Base-by-base conservation (phyloP, 2,888 invertebrate species). In the Caenorhabditis becei region DNA sequence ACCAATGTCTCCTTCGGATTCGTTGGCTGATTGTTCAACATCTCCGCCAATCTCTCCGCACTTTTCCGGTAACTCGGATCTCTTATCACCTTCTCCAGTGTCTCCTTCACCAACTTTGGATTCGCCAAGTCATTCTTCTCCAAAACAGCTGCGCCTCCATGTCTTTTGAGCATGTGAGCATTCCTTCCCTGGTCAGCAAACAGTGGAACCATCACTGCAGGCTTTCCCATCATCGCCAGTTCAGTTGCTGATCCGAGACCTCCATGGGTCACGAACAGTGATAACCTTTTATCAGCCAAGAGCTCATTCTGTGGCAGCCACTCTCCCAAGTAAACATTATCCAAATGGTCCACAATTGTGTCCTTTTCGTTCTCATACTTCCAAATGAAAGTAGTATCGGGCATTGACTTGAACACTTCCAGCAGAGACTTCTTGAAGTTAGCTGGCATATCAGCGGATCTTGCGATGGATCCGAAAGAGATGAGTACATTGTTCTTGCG, bases 121-220 rank as follows among this genome's bases (percentile, higher is more conserved):
- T 72, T 54, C 0, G 47, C 41, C 10, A 87, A 75, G 16, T 86
- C 82, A 0, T 53, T 44, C 47, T 87, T 86, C 16, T 61, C 10
- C n/a, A 86, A 53, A 1, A 83, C 70, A 4, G 72, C 67, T 5
- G 78, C 85, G 0, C 77, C 69, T 23, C 80, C 80, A 32, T 80
- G 77, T n/a, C 85, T 23, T 32, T 77, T 67, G n/a, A 86, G 35
- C 83, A 86, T 82, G n/a, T 63, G 61, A 0, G 83, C 83, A 61
- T 88, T 88, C 18, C 87, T 44, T 2, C 75, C 56, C 59, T 88
- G 88, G 37, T 88, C 88, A 11, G 82, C 85, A 41, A 87, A 85
- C 10, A 85, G 61, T 0, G 87, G 87, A 16, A 87, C 67, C 62
- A 83, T 77, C 20, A 82, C 56, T 1, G 77, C 77, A 10, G 79